A percentile compares a stretch with the other conserved stretches of the same genome.
Evolutionary conservation across 2,888 invertebrate species (phyloP).

Genomic region (Agriopis marginaria): DNA sequence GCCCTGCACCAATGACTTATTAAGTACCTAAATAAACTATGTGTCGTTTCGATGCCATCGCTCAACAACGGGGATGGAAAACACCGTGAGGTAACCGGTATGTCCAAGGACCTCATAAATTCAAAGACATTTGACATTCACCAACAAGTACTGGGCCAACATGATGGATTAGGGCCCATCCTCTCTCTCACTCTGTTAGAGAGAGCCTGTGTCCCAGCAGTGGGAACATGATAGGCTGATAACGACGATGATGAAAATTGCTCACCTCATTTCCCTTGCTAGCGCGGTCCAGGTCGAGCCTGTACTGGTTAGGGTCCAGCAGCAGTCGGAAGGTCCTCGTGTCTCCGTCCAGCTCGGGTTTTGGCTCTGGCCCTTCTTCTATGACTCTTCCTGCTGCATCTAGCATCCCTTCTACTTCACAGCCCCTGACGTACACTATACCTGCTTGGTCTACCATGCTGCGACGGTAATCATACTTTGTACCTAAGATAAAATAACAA

Average conservation of each 20-base stretch:
- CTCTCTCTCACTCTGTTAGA: too few relatives aligned
- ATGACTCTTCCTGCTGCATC: slow-evolving; percentile 98
- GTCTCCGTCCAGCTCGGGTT: slow-evolving; percentile 95
- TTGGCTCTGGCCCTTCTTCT: slow-evolving; percentile 97
- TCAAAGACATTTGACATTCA: too few relatives aligned
- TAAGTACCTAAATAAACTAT: too few relatives aligned
- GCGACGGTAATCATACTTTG: slow-evolving; percentile 92
- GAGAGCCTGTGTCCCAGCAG: too few relatives aligned
- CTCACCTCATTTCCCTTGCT: slow-evolving; percentile 92
- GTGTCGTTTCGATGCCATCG: too few relatives aligned
- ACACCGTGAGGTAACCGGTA: too few relatives aligned
- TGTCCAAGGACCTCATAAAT: too few relatives aligned
- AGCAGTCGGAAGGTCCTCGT: slow-evolving; percentile 96
- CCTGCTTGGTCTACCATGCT: slow-evolving; percentile 98
- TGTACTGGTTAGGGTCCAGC: slow-evolving; percentile 98
- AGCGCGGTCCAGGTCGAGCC: slow-evolving; percentile 94
- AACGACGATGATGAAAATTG: neutral
- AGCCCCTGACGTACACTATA: slow-evolving; percentile 96
- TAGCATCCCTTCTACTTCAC: slow-evolving; percentile 99
- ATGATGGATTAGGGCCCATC: too few relatives aligned
- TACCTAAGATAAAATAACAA: slow-evolving; percentile 76
- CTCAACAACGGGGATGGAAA: too few relatives aligned
- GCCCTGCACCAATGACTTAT: too few relatives aligned
- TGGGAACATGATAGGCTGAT: too few relatives aligned
- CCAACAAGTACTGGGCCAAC: too few relatives aligned